phyloP scores from a whole-genome alignment of 2,888 invertebrate species.

The Mongoloraphidia duomilia region DNA sequence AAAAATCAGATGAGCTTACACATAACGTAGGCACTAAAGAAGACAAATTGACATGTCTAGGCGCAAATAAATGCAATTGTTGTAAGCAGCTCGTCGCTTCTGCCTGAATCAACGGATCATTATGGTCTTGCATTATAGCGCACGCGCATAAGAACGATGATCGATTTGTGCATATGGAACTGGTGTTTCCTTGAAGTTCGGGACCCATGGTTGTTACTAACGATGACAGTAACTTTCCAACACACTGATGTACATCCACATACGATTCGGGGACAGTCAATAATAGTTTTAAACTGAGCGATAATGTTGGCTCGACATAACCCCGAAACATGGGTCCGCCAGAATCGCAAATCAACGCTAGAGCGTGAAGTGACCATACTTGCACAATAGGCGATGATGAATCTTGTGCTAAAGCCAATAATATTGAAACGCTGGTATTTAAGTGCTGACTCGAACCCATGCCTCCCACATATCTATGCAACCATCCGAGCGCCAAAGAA shows the following conservation, averaged over 20 bases:
- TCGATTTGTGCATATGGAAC: conserved; percentile 58
- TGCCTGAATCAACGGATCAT: conserved; percentile 82
- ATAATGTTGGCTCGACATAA: conserved; percentile 89
- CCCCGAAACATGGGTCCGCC: conserved; percentile 98
- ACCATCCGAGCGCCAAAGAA: conserved; percentile 85
- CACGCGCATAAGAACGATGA: conserved; percentile 85
- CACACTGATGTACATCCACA: conserved; percentile 84
- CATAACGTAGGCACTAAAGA: conserved; percentile 85
- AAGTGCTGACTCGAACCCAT: conserved; percentile 92
- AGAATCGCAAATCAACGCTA: conserved; percentile 91
- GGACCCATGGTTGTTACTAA: conserved; percentile 97
- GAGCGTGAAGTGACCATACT: conserved; percentile 91
- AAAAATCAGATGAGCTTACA: conserved; percentile 39
- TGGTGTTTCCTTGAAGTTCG: conserved; percentile 78
- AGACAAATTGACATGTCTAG: conserved; percentile 83
- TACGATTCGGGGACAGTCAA: conserved; percentile 81
- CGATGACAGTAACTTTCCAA: conserved; percentile 85
- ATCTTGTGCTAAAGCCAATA: conserved; percentile 89
- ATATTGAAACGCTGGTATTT: conserved; percentile 85
- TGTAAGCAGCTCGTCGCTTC: conserved; percentile 94
- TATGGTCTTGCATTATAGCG: conserved; percentile 80
- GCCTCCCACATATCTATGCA: conserved; percentile 91
- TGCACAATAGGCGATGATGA: conserved; percentile 88
- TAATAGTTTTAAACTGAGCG: conserved; percentile 76
- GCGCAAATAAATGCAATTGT: conserved; percentile 95